Evolutionary conservation across 2,113 vertebrate species (phyloP).

Genomic region (Solenodon paradoxus): DNA sequence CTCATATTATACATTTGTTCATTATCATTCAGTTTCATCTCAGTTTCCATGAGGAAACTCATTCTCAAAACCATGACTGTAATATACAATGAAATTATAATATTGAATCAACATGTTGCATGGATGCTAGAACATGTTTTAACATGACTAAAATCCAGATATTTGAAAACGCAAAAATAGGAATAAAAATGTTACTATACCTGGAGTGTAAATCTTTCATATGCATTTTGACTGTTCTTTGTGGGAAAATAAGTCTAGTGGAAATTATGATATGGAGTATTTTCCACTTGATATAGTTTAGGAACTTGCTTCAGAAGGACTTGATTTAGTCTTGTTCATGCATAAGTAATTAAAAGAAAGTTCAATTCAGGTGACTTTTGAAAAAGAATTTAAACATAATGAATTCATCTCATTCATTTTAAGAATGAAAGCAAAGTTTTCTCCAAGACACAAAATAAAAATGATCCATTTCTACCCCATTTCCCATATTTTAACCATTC

Average conservation of each 20-base stretch:
- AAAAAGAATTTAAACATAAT: constrained; percentile 29
- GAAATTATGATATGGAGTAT: constrained; percentile 27
- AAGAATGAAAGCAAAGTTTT: constrained; percentile 39
- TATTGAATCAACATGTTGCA: background rate
- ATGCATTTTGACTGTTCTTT: background rate
- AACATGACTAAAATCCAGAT: background rate
- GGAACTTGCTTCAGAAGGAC: background rate
- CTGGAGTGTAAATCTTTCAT: background rate
- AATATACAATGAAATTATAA: background rate
- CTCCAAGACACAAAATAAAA: constrained; percentile 43
- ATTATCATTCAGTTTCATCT: background rate
- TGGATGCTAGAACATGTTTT: background rate
- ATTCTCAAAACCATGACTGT: background rate
- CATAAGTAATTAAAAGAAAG: constrained; percentile 55
- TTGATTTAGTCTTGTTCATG: background rate
- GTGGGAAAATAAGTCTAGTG: background rate
- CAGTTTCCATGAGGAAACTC: background rate
- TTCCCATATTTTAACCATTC: constrained; percentile 7
- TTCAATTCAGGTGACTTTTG: background rate
- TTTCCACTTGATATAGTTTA: constrained; percentile 41
- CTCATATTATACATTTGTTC: background rate
- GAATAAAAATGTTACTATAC: background rate
- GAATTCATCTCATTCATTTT: constrained; percentile 28
- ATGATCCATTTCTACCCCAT: background rate
- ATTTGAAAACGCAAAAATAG: constrained; percentile 10